Conservation (phyloP, 1,140 invertebrate species). For the Stegodyphus mimosarum region DNA sequence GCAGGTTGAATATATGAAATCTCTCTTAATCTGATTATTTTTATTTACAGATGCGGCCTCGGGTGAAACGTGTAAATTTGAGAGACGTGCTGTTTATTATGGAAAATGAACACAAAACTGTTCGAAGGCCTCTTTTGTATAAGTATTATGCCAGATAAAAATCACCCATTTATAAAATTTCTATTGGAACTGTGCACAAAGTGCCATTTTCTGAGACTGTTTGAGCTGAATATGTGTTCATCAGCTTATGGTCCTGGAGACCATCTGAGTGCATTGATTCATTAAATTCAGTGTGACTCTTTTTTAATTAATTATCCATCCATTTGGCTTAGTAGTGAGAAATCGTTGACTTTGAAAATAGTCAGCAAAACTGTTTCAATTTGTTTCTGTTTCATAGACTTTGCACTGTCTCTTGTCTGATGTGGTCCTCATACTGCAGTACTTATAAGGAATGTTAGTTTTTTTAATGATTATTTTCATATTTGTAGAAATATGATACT, state of each 20-base stretch:
- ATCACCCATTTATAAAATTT: not conserved
- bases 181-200: not conserved
- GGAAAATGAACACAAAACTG: conserved; percentile 88
- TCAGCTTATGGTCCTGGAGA: not conserved
- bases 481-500: too few relatives aligned
- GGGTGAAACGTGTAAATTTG: conserved; percentile 90
- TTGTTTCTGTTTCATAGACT: not conserved
- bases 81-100: conserved; percentile 89
- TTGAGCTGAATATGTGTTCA: not conserved
- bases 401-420: not conserved
- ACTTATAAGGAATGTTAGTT: too few relatives aligned
- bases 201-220: not conserved
- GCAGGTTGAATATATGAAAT: too few relatives aligned
- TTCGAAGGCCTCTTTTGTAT: conserved; percentile 71
- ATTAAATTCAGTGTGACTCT: not conserved
- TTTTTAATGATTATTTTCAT: too few relatives aligned
- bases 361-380: not conserved
- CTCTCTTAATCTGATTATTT: not conserved
- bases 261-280: not conserved
- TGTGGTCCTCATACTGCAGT: not conserved
- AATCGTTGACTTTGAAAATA: not conserved
- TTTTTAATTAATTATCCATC: not conserved
- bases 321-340: not conserved
- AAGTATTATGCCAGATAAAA: conserved; percentile 61
- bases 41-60: conserved; percentile 73